Base-by-base conservation (phyloP, 2,888 invertebrate genomes). In the Ischnus inquisitorius region DNA sequence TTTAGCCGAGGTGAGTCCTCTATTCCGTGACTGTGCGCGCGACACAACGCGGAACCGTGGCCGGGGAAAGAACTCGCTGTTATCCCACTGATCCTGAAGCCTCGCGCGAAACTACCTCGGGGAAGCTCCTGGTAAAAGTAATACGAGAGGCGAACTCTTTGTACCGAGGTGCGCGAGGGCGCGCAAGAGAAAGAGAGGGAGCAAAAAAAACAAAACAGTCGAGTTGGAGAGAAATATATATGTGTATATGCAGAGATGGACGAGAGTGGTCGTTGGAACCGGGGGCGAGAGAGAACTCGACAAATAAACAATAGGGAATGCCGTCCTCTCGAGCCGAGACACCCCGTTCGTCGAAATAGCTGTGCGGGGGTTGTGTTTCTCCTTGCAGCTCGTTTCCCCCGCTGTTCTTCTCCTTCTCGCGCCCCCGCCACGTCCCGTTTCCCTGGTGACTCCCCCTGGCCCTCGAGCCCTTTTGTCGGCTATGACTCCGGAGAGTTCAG, bases 281-380 rank as follows among this genome's bases (percentile, higher is more conserved):
- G 71, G 34, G 79, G 71, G 41, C 19, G 75, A 54, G 60, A 46
- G 72, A 34, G 54, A 84, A 81, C 83, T 78, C 64, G 81, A 75
- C 81, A 78, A 81, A 78, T 75, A 84, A 81, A 84, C 84, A 84
- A 84, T 81, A 78, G 78, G 84, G 69, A 57, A 84, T 64, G 76
- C 76, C 79, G 78, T 81, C 81, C 78, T 81, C 81, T 65, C 62
- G 80, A 80, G 77, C 76, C 74, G 81, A 74, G 78, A 78, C 84
- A 84, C 74, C 77, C 34, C 81, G 77, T 84, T 81, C 84, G 81
- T 4, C 48, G 65, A 74, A 84, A 81, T 81, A 81, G 74, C 81
- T 74, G 57, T 57, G 28, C 14, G 41, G 80, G 83, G 79, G 79
- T 28, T 54, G 60, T 57, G 65, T 64, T 39, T 43, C 41, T 62